Conservation (phyloP, 1,140 invertebrate species). For the Cydia pomonella region DNA sequence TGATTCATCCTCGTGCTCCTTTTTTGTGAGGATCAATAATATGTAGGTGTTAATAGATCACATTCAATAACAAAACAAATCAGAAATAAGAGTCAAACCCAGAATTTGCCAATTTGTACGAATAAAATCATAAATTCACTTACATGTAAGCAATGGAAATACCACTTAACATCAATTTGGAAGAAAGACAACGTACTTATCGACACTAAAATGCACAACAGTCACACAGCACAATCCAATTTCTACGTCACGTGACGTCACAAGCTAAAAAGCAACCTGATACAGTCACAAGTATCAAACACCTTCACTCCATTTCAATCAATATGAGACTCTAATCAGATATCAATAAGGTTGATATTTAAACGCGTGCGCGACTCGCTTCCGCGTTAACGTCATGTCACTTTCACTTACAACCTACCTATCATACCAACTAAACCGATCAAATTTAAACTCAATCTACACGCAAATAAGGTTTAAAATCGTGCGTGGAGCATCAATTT, state of each 20-base stretch:
- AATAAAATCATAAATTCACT: too few relatives aligned
- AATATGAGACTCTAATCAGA: not conserved
- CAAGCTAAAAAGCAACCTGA: constrained; percentile 29
- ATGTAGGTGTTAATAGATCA: too few relatives aligned
- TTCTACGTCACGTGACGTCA: constrained; percentile 18
- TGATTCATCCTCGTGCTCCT: too few relatives aligned
- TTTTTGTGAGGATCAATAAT: too few relatives aligned
- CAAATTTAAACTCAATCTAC: not conserved
- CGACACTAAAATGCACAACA: not conserved
- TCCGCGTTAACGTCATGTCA: constrained; percentile 21
- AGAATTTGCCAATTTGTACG: too few relatives aligned
- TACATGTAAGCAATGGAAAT: too few relatives aligned
- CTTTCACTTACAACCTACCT: constrained; percentile 24
- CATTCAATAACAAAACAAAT: too few relatives aligned
- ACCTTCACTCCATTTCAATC: not conserved
- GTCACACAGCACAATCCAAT: constrained; percentile 1
- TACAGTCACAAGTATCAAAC: constrained; percentile 20
- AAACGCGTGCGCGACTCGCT: not conserved
- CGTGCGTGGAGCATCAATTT: not conserved
- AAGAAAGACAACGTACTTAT: not conserved
- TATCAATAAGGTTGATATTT: not conserved
- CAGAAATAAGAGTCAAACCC: too few relatives aligned
- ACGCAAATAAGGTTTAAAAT: not conserved
- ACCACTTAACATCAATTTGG: not conserved
- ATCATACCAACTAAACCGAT: not conserved